Percentiles rank a stretch among this genome's conserved stretches.
phyloP scores from a whole-genome alignment of 2,888 invertebrate species.

The Watsonalla cultraria region DNA sequence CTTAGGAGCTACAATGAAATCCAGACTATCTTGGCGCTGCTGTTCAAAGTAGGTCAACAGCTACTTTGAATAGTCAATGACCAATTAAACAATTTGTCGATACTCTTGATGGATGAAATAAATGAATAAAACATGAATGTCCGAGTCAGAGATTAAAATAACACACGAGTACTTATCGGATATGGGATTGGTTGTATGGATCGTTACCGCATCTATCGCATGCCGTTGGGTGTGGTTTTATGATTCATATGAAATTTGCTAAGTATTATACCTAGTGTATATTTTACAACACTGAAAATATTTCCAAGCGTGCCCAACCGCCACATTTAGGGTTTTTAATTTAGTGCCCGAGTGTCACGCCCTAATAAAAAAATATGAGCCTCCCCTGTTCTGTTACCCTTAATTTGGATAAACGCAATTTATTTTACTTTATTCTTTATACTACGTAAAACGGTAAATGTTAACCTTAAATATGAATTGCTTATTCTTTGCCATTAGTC shows the following conservation, averaged over 20 bases:
- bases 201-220: not conserved
- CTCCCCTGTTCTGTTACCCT: conserved; percentile 17
- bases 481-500: no score
- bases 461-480: no score
- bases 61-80: conserved; percentile 27
- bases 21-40: conserved; percentile 26
- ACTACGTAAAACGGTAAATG: no score
- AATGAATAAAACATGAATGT: conserved; percentile 11
- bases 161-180: not conserved
- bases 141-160: not conserved
- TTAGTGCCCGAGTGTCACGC: conserved; percentile 18
- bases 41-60: conserved; percentile 25
- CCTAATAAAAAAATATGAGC: conserved; percentile 39
- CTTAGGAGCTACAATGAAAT: conserved; percentile 18
- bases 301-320: conserved; percentile 8
- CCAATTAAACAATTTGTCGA: conserved; percentile 32
- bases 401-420: conserved; percentile 27
- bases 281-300: no score
- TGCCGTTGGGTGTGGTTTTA: not conserved
- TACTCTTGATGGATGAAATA: conserved; percentile 10
- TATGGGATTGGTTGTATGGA: not conserved
- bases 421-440: no score
- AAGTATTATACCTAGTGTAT: no score
- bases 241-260: no score
- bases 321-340: conserved; percentile 18